phyloP scores from a whole-genome alignment of 1,140 invertebrate species.

The Charaxes varanes region DNA sequence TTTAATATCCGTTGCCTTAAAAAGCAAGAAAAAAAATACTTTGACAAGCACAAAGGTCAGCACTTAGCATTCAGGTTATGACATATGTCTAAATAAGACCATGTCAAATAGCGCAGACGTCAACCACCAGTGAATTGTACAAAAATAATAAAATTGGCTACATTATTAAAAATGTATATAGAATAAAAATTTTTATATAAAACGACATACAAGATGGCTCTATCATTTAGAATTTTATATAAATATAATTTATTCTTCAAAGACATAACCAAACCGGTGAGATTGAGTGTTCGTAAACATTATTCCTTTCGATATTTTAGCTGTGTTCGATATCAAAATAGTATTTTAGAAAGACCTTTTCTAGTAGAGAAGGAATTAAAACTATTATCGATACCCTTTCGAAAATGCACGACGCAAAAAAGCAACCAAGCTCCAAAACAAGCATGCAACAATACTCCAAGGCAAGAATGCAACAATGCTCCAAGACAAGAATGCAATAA shows the following conservation, averaged over 20 bases:
- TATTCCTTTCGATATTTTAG: constrained; percentile 34
- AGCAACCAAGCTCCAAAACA: too few species aligned
- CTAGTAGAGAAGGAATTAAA: constrained; percentile 19
- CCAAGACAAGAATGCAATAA: too few species aligned
- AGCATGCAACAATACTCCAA: too few species aligned
- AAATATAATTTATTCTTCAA: constrained; percentile 35
- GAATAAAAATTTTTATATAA: constrained; percentile 1
- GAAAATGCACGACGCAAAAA: constrained; percentile 30
- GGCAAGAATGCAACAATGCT: too few species aligned
- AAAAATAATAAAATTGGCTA: constrained; percentile 27
- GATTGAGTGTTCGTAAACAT: constrained; percentile 36
- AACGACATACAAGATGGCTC: constrained; percentile 49
- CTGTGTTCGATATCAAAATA: constrained; percentile 35
- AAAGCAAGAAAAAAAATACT: too few species aligned
- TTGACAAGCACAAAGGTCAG: too few species aligned
- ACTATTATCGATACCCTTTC: constrained; percentile 14
- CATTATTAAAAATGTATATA: constrained; percentile 12
- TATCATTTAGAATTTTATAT: constrained; percentile 39
- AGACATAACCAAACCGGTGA: constrained; percentile 49
- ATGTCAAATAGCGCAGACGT: too few species aligned
- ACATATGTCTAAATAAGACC: too few species aligned
- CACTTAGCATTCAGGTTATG: too few species aligned
- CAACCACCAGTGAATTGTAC: too few species aligned
- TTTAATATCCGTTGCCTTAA: too few species aligned
- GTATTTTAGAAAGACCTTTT: constrained; percentile 23